Evolutionary conservation across 2,797 vertebrate species (phyloP), one percentile per base, ranked within the genome.

Genomic region (Phoeniculus purpureus): DNA sequence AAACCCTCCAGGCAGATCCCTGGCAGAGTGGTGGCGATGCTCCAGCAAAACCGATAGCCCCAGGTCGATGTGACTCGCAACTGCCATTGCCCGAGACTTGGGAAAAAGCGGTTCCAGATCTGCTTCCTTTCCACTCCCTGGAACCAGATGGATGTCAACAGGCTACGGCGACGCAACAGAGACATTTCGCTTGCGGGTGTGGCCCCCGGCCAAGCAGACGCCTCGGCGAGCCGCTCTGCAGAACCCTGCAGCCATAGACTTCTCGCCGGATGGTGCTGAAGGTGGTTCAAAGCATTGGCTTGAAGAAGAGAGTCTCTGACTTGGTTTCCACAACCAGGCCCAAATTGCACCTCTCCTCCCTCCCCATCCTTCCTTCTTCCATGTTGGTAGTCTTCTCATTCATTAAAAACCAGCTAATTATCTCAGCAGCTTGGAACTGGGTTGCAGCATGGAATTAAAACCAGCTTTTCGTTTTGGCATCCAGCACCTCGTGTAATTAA

Each of bases 401-500:
- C 81, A 32, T 94, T 96, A 90, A 85, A 55, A 79, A 87, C 23
- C 68, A 59, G 84, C 79, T 95, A 93, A 94, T 94, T 96, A 94
- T 85, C 86, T 89, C 84, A 75, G 79, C 88, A 85, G 79, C 84
- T 92, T 94, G 94, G 90, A 95, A 60, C 76, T 45, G 81, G 81
- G 72, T 47, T 92, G 77, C 37, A 60, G 91, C 61, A 4, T 72
- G 83, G 75, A 94, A 95, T 93, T 56, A 88, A 89, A 90, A 91
- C 80, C 91, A 92, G 94, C 90, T 88, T 92, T 94, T 94, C 61
- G 0, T 92, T 78, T 91, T 96, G 95, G 95, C 95, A 94, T 72
- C 70, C 76, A n/a, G 32, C 2, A 1, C 70, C 66, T 72, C 6
- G 1, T 83, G 84, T 85, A 91, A 94, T 96, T 93, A 94, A 85